Base-by-base conservation (phyloP, 1,140 invertebrate genomes). In the Drosophila rhopaloa region DNA sequence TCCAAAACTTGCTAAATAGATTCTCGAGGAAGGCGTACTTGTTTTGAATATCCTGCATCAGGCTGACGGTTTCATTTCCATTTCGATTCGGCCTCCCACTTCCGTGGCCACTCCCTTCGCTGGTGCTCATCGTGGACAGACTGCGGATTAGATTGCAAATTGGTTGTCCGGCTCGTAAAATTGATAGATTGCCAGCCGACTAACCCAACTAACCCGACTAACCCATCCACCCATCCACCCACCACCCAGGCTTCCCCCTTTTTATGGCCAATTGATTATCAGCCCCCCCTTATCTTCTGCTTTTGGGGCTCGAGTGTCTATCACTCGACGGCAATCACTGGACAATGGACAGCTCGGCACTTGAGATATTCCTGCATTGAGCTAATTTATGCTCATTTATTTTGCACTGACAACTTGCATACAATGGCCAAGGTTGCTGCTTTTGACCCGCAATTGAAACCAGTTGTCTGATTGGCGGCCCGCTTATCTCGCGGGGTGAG, bases 1-100 rank as follows among this genome's bases (percentile, higher is more conserved):
- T 91, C 90, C 90, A 91, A 40, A 91, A 91, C 35, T 83, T 75
- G 41, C 76, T 78, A 6, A 91, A 75, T 0, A 91, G 63, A 73
- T 91, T 89, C 68, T 83, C 90, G 51, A 91, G 67, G 56, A 91
- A 91, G 51, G 84, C 80, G 56, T 91, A 91, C 66, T 89, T 82
- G 29, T 91, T 78, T 65, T 86, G 81, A 38, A 91, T 65, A 48
- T 90, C 81, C 79, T 90, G 81, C 66, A 91, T 72, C 32, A 91
- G 48, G 35, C 67, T 76, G 7, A 76, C 19, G 11, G 10, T 16
- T 0, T 51, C 60, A 29, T 65, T 53, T 0, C 37, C 37, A n/a
- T 47, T 56, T 10, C 27, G 54, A 60, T 43, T 63, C 4, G 13
- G 27, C 9, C 35, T 63, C 2, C 59, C 50, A 57, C 24, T 56